Evolutionary conservation across 1,140 invertebrate species (phyloP), one percentile per base, ranked within the genome.

Genomic region (Aradophagus sp.): DNA sequence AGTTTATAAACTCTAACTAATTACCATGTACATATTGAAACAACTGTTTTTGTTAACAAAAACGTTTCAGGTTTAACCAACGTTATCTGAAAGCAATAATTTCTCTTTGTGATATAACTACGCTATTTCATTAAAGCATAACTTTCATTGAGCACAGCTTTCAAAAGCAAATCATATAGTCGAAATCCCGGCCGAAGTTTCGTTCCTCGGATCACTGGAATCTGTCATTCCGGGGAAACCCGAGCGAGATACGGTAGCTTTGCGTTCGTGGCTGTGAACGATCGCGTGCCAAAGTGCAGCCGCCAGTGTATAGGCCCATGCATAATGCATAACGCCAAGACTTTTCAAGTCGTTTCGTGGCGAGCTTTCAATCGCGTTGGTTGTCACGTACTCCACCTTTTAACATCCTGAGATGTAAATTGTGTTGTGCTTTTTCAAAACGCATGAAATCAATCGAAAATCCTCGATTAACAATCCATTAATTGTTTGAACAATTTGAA

Each of bases 291-390:
- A 76, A 76, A 73, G 66, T 78, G 69, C 77, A 80, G 70, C 78
- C 76, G 67, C 59, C 20, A 38, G 45, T 73, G 69, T 72, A 76
- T 70, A 78, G 79, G 69, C 73, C 74, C 76, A 83, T 84, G 80
- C 81, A 84, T 82, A 81, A 84, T 83, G 76, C 80, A 84, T 81
- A 77, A 78, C 75, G 77, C 80, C 74, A 74, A 79, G 79, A 80
- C 75, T 81, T 77, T 68, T 75, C 65, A 69, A 78, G 77, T 81
- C 80, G 80, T 82, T 82, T 78, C 74, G 74, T 75, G 74, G 75
- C 77, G 77, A 82, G 81, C 77, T 84, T 84, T 84, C 81, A 83
- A 82, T 84, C 76, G 81, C 68, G 52, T 56, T 65, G 77, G 75
- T 78, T 77, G 36, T 62, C 50, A 69, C 44, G 42, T 50, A 42